phyloP scores from a whole-genome alignment of 2,888 invertebrate genomes.

The Agelastica alni region DNA sequence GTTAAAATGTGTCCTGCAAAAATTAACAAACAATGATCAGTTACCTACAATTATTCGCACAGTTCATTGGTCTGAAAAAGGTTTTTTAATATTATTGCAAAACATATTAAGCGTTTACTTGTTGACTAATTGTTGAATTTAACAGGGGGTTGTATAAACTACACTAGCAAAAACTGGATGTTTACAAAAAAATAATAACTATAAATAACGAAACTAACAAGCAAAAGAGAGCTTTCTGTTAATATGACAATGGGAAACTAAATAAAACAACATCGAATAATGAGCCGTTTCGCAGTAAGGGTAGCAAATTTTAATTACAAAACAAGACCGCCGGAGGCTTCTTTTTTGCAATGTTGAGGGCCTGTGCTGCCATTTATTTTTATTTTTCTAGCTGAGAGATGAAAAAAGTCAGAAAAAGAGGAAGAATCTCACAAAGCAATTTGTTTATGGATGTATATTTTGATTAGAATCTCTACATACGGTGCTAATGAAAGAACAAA shows the following conservation, averaged over 20 bases:
- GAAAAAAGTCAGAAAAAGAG: no score
- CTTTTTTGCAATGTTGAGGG: conserved; percentile 23
- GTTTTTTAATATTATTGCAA: no score
- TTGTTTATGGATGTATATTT: conserved; percentile 24
- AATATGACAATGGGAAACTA: conserved; percentile 28
- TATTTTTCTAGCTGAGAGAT: conserved; percentile 12
- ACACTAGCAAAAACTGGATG: no score
- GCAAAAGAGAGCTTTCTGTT: conserved; percentile 9
- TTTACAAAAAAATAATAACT: no score
- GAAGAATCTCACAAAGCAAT: conserved; percentile 21
- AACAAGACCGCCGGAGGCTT: conserved; percentile 27
- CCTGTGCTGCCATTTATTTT: conserved; percentile 22
- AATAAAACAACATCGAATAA: conserved; percentile 31
- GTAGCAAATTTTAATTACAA: conserved; percentile 33
- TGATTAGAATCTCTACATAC: conserved; percentile 21
- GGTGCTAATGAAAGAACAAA: conserved; percentile 18
- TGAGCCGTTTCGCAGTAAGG: conserved; percentile 29
- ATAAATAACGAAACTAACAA: conserved; percentile 11
- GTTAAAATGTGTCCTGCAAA: no score
- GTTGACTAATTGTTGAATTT: no score
- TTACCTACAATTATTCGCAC: no score
- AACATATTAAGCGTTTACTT: no score
- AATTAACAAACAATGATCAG: no score
- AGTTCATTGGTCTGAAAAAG: no score
- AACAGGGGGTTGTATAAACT: no score